These are phyloP conservation scores for Acropternis orthonyx DNA, from an alignment of 2,797 vertebrate genomes.

Conservation along the genomic window DNA sequence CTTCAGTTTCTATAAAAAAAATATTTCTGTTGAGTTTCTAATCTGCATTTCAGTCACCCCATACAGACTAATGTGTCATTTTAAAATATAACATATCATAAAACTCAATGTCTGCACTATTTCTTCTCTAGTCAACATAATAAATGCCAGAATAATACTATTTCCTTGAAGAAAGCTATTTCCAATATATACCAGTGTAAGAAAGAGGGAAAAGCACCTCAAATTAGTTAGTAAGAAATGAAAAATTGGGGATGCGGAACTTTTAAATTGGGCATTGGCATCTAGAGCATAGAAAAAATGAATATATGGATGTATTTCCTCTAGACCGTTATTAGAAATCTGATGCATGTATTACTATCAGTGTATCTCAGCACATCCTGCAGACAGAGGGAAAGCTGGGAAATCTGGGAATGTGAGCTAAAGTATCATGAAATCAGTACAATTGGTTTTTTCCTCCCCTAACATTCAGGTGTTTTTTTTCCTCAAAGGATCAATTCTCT, in stretches of 20 bases:
- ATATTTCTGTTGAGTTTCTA: neutral
- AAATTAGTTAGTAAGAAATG: neutral
- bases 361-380: neutral
- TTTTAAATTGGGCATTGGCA: neutral
- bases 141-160: neutral
- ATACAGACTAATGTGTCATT: neutral
- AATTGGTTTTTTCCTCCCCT: neutral
- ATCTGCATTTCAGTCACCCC: neutral
- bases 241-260: neutral
- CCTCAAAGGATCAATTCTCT: constrained; percentile 37
- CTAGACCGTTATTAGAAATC: neutral
- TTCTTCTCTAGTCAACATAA: neutral
- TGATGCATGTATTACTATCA: neutral
- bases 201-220: neutral
- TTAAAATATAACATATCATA: neutral
- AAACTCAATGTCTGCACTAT: neutral
- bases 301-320: neutral
- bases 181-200: neutral
- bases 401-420: neutral
- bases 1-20: neutral
- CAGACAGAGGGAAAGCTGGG: neutral
- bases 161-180: neutral
- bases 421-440: neutral
- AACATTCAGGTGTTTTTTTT: neutral
- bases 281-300: neutral